Base-by-base conservation (phyloP, 2,888 invertebrate species). In the Neria commutata region DNA sequence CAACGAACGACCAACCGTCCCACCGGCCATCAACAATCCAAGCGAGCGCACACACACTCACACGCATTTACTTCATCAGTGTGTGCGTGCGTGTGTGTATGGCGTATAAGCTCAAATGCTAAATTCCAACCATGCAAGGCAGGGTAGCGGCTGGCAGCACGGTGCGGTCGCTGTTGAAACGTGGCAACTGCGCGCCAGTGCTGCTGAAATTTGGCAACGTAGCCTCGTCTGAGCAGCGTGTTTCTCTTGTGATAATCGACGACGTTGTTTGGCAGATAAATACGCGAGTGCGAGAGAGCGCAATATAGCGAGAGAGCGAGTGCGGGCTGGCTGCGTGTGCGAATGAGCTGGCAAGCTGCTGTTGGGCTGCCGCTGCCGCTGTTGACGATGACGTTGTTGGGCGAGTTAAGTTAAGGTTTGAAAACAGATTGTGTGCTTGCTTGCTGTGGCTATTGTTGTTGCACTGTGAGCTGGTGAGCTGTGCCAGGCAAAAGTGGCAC, bases 201-300 rank as follows among this genome's bases (percentile, higher is more conserved):
- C n/a, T n/a, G n/a, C n/a, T n/a, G 50, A 50, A 50, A 34, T 50
- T 11, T 34, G 50, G 50, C 50, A 50, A 50, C 50, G n/a, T 34
- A 50, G 34, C 50, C n/a, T n/a, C n/a, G n/a, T n/a, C n/a, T n/a
- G n/a, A 29, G 17, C 17, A 29, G 47, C n/a, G 72, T 73, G 71
- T 71, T 68, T 42, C n/a, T n/a, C n/a, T 42, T 17, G 19, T 17
- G 73, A 72, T 71, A 71, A 73, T 73, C 72, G 71, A 71, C 73
- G 71, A 29, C 29, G 29, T 29, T 29, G 29, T 29, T 29, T 11
- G 29, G 29, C 29, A 8, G 29, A 8, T 29, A 5, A 11, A 8
- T 8, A 11, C 29, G 5, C 6, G 29, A 5, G 29, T 29, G 42
- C 21, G 14, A 19, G 19, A 19, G 42, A 42, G 21, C 19, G 42